Percentiles rank a stretch among this genome's conserved stretches.
Evolutionary conservation across 2,113 vertebrate genomes (phyloP).

Genomic region (Amia ocellicauda): DNA sequence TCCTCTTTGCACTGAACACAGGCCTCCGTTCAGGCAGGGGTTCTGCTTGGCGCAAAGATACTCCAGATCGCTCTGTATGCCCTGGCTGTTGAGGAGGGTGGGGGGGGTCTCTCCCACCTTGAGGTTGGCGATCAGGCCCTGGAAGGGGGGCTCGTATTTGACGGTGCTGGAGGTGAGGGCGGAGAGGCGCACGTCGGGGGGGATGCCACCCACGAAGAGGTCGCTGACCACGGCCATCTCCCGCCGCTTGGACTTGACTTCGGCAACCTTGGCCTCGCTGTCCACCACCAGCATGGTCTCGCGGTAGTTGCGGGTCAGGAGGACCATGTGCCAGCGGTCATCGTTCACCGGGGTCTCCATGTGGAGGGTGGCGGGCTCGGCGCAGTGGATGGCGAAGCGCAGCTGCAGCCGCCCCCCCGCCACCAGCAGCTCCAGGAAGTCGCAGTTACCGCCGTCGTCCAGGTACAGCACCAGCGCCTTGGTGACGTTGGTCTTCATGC

Average conservation of each 20-base stretch:
- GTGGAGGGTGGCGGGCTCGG: conserved; percentile 79
- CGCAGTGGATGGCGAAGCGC: conserved; percentile 87
- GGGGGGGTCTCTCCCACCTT: conserved; percentile 79
- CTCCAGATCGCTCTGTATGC: conserved; percentile 79
- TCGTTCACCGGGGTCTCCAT: conserved; percentile 74
- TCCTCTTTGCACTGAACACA: conserved; percentile 76
- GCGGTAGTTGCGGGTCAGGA: conserved; percentile 73
- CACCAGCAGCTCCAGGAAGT: conserved; percentile 88
- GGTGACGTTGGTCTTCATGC: conserved; percentile 80
- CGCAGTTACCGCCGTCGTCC: conserved; percentile 90
- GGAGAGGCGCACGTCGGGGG: conserved; percentile 87
- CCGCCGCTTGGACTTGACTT: conserved; percentile 84
- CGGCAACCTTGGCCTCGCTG: conserved; percentile 73
- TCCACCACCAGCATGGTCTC: conserved; percentile 80
- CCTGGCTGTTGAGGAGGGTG: conserved; percentile 78
- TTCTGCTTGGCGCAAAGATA: conserved; percentile 76
- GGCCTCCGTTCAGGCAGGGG: conserved; percentile 81
- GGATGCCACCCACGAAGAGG: conserved; percentile 87
- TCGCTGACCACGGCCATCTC: conserved; percentile 88
- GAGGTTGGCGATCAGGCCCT: conserved; percentile 79
- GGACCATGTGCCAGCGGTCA: conserved; percentile 85
- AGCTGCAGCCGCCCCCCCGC: conserved; percentile 76
- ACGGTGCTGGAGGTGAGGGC: conserved; percentile 88
- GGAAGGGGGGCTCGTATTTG: conserved; percentile 90
- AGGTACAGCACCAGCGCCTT: conserved; percentile 85